These are phyloP conservation scores for Mus caroli DNA, from an alignment of 2,797 vertebrate species.

Conservation along the genomic window DNA sequence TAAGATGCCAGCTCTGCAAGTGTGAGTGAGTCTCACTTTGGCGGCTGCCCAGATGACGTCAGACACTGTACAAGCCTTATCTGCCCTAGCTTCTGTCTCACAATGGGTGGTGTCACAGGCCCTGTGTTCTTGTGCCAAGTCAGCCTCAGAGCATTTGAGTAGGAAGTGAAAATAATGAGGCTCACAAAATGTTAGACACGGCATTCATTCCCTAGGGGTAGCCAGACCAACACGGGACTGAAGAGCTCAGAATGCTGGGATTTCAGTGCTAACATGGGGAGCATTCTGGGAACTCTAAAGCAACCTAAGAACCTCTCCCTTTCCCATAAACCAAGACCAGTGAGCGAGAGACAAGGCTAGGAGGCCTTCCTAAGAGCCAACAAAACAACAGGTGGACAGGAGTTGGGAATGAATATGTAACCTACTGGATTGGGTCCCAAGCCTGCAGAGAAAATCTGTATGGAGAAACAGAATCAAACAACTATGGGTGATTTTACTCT, in stretches of 20 bases:
- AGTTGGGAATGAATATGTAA: not conserved
- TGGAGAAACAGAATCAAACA: conserved; percentile 32
- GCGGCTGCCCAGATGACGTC: not conserved
- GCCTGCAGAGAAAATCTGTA: not conserved
- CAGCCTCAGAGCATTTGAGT: conserved; percentile 10
- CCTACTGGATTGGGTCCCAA: not conserved
- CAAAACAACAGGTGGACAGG: not conserved
- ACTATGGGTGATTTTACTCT: not conserved
- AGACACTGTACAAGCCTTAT: not conserved
- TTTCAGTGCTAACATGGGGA: not conserved
- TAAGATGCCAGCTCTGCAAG: not conserved
- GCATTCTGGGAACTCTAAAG: not conserved
- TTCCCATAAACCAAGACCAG: not conserved
- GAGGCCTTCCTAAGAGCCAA: not conserved
- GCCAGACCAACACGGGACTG: not conserved
- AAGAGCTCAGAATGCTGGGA: not conserved
- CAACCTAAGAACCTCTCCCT: not conserved
- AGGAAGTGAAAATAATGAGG: conserved; percentile 56
- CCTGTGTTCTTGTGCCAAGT: conserved; percentile 71
- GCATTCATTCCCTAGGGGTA: not conserved
- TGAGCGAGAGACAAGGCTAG: not conserved
- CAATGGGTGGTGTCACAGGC: conserved; percentile 27
- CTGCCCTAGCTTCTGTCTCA: conserved; percentile 35
- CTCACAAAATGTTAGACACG: conserved; percentile 20
- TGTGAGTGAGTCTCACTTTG: not conserved